Evolutionary conservation across 2,113 vertebrate species (phyloP).

Genomic region (Proteles cristata): DNA sequence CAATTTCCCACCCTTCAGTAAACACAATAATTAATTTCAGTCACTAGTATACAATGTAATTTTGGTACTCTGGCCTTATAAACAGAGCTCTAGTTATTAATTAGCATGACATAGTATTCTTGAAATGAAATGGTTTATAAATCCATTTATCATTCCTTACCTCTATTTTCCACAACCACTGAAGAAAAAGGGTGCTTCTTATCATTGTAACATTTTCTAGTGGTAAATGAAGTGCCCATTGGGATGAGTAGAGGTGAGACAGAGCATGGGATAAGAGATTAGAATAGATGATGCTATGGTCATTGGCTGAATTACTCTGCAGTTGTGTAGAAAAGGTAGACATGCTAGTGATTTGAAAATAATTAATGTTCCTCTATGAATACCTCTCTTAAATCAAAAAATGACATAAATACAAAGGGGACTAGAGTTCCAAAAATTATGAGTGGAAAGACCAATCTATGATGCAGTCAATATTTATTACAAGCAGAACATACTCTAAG

Average conservation of each 20-base stretch:
- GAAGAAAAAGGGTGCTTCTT: neutral
- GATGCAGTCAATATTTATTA: conserved; percentile 46
- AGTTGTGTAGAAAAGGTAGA: neutral
- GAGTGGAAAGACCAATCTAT: neutral
- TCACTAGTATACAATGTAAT: neutral
- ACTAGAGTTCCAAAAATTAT: neutral
- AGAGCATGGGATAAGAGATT: neutral
- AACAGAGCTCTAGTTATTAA: neutral
- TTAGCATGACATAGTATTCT: neutral
- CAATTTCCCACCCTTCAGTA: neutral
- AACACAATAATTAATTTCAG: neutral
- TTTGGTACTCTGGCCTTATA: neutral
- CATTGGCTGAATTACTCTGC: neutral
- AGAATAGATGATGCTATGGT: neutral
- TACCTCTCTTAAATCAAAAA: conserved; percentile 32
- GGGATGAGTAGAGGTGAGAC: neutral
- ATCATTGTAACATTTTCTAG: neutral
- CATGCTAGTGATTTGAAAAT: neutral
- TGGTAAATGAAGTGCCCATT: neutral
- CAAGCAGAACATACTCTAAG: conserved; percentile 28
- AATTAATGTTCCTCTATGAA: neutral
- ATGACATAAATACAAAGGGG: neutral
- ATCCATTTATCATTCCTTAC: neutral
- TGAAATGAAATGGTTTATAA: neutral
- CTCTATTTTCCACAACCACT: neutral